Conservation (phyloP, 2,888 invertebrate species). For the Ferdinandea cuprea region DNA sequence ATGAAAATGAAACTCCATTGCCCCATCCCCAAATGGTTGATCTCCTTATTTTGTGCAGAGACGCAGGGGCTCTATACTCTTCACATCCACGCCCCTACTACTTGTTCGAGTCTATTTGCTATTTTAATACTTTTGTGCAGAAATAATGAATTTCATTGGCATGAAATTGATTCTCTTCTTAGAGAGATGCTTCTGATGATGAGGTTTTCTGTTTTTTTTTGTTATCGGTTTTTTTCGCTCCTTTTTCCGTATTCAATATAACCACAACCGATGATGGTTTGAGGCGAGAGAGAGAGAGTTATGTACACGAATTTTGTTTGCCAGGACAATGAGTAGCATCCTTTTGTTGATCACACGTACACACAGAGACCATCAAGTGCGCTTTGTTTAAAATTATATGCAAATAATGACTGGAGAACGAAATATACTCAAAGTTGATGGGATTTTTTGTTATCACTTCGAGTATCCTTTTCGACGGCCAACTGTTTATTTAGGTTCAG, state of each 20-base stretch:
- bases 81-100: not conserved
- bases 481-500: too few species aligned
- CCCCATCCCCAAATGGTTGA: not conserved
- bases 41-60: slow-evolving; percentile 16
- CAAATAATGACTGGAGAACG: too few species aligned
- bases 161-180: slow-evolving; percentile 52
- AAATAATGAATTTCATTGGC: slow-evolving; percentile 57
- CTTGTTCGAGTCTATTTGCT: slow-evolving; percentile 2
- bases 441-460: too few species aligned
- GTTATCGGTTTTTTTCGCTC: not conserved
- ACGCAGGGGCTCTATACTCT: slow-evolving; percentile 5
- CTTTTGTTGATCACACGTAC: slow-evolving; percentile 17
- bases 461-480: too few species aligned
- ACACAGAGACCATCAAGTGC: not conserved
- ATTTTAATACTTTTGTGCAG: slow-evolving; percentile 38
- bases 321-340: not conserved
- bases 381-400: too few species aligned
- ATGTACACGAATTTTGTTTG: slow-evolving; percentile 10
- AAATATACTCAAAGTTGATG: too few species aligned
- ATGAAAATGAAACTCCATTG: not conserved
- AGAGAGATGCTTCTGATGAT: slow-evolving; percentile 5
- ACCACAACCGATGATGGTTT: too few species aligned
- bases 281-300: too few species aligned
- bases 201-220: too few species aligned
- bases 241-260: too few species aligned